Evolutionary conservation across 1,140 invertebrate genomes (phyloP), one percentile per base, ranked within the genome.

Genomic region (Homarus americanus): DNA sequence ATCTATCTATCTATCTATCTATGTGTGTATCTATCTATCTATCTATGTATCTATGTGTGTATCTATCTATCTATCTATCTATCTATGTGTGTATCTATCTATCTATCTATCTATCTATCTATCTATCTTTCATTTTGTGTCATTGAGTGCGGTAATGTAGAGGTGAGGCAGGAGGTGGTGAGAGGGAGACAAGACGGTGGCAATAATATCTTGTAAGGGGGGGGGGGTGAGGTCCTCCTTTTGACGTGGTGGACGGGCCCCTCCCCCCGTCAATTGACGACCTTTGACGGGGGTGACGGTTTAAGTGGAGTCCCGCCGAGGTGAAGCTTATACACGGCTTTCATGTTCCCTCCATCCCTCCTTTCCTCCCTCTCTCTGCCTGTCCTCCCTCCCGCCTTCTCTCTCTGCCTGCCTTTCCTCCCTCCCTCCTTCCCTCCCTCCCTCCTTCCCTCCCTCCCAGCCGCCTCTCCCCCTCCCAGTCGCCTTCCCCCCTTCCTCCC

Each of bases 291-390:
- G n/a, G 40, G 40, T 79, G 76, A 79, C 76, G 76, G 76, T 49
- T 79, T 79, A 79, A 79, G 76, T 79, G 76, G 76, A 79, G 24
- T 32, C 76, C 76, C 76, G 76, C 28, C 24, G 76, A 28, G 76
- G 24, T 44, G 40, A 41, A 44, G 40, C 44, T 44, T 28, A n/a
- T n/a, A 49, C 38, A 20, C 24, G 20, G 3, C 76, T 49, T 79
- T 44, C 76, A 44, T 40, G 24, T n/a, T 5, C n/a, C 63, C 5
- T 69, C 63, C 5, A 0, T 69, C 63, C 32, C 63, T 69, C 63
- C n/a, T n/a, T 69, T 4, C 20, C 53, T 58, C 4, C n/a, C 24
- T 58, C 53, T 17, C 5, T 49, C 53, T 17, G 15, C 53, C 53
- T 58, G 15, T 20, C 24, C 17, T 58, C 3, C 53, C 24, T 20